phyloP scores from a whole-genome alignment of 2,888 invertebrate species.

The Eurytoma adleriae region DNA sequence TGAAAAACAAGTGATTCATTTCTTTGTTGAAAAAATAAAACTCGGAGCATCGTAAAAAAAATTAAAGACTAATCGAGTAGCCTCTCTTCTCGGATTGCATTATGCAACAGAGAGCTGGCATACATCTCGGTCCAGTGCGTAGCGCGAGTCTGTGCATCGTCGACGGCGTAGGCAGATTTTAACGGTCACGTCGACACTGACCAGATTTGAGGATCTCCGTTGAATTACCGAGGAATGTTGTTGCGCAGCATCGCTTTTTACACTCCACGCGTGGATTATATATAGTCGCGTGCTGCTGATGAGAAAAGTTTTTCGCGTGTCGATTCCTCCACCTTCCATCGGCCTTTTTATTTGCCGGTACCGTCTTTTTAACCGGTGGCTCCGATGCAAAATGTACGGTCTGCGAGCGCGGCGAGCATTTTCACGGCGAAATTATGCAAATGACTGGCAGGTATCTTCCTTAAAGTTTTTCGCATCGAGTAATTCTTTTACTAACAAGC shows the following conservation, averaged over 20 bases:
- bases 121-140: background rate
- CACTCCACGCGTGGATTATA: no score
- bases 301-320: slow-evolving; percentile 6
- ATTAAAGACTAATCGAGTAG: no score
- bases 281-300: background rate
- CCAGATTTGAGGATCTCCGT: no score
- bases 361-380: background rate
- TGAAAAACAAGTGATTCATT: no score
- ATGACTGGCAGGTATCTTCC: background rate
- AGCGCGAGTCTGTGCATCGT: background rate
- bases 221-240: no score
- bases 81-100: slow-evolving; percentile 16
- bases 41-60: no score
- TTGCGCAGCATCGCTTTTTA: no score
- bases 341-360: background rate
- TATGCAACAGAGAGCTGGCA: slow-evolving; percentile 7
- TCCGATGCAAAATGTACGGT: background rate
- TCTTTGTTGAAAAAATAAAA: no score
- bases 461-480: background rate
- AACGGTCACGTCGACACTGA: background rate
- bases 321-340: background rate
- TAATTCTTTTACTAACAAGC: background rate
- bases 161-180: background rate
- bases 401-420: background rate
- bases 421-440: background rate